Conservation (phyloP, 2,888 invertebrate genomes). For the Monochamus alternatus region DNA sequence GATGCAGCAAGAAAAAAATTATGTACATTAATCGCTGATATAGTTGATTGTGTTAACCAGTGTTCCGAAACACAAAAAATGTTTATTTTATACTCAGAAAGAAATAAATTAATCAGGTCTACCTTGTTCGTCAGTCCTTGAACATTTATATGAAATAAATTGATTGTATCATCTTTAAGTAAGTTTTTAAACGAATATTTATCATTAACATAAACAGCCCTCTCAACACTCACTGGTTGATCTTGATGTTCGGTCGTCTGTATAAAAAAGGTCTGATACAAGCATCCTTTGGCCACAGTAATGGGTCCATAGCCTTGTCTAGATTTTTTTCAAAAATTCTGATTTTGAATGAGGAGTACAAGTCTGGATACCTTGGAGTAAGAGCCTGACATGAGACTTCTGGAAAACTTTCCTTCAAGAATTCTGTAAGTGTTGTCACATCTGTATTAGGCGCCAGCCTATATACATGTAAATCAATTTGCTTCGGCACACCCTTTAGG, state of each 20-base stretch:
- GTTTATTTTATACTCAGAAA: conserved; percentile 16
- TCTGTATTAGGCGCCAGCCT: conserved; percentile 27
- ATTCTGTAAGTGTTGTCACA: conserved; percentile 17
- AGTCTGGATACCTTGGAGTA: conserved; percentile 13
- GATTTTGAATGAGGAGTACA: conserved; percentile 30
- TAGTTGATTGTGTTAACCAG: conserved; percentile 11
- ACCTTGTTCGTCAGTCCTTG: too few relatives aligned
- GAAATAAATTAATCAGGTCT: too few relatives aligned
- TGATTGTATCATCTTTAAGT: conserved; percentile 17
- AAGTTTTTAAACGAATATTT: conserved; percentile 15
- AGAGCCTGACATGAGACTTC: conserved; percentile 17
- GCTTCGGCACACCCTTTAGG: conserved; percentile 30
- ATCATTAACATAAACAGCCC: not conserved
- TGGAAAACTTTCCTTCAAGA: conserved; percentile 9
- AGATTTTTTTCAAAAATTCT: conserved; percentile 25
- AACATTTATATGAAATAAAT: too few relatives aligned
- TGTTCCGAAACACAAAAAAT: conserved; percentile 30
- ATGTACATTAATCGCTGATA: too few relatives aligned
- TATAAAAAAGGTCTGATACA: conserved; percentile 18
- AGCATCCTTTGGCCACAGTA: conserved; percentile 13
- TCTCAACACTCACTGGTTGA: conserved; percentile 1
- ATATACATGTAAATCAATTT: conserved; percentile 27
- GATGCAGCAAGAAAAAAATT: not conserved
- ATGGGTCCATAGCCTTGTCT: conserved; percentile 21
- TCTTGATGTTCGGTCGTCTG: conserved; percentile 7